Base-by-base conservation (phyloP, 1,140 invertebrate genomes). In the Zophobas morio region DNA sequence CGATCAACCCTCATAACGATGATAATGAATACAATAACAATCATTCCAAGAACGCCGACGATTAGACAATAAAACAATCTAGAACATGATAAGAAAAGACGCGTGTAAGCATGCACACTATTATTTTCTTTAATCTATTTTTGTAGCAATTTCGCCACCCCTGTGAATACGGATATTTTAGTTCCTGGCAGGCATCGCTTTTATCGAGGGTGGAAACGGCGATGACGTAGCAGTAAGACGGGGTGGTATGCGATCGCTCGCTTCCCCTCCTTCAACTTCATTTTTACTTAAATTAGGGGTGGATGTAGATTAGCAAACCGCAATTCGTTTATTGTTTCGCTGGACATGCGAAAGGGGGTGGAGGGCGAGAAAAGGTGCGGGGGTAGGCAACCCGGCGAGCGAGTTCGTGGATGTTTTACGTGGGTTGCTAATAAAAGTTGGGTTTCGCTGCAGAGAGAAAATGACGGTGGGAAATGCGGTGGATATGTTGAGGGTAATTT, bases 181-280 rank as follows among this genome's bases (percentile, higher is more conserved):
- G 60, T 66, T 46, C 42, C 8, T 40, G 37, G 57, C 49, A 6
- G 2, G 49, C 49, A 51, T 51, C 49, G 49, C n/a, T 35, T 57
- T 35, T 57, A 57, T 57, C 39, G 60, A 66, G 60, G 60, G 60
- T 66, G 60, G 60, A 66, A 66, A 46, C 60, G 60, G 60, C 60
- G 39, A 66, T 66, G 60, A 66, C 60, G 60, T 66, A 66, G 60
- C 60, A 66, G 34, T 60, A 60, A 60, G 56, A 60, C 37, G 36
- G 56, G 60, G 39, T 40, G 60, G 3, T 2, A 33, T 1, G 39
- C 20, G 6, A 40, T 66, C 60, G 36, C 20, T 39, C 39, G 40
- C 60, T 36, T 39, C 6, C 8, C 49, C 49, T 20, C 6, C 49
- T 20, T 20, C 49, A 8, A 46, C 6, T 46, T 46, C 49, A 20